Evolutionary conservation across 2,113 vertebrate genomes (phyloP), one percentile per base, ranked within the genome.

Genomic region (Trichechus manatus): DNA sequence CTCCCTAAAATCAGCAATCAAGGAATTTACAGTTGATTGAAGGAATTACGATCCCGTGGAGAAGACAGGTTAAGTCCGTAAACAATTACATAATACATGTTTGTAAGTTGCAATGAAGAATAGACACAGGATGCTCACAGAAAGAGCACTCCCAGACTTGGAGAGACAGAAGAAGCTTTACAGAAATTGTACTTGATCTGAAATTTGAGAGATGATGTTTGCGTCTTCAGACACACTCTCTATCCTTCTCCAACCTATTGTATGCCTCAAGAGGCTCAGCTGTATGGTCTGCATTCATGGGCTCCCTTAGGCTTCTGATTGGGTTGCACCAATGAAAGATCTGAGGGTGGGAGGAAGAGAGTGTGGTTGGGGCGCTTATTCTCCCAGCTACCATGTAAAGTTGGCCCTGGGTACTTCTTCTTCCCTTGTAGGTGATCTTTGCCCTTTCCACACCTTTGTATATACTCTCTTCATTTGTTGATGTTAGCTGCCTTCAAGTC

Each of bases 301-400:
- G 5, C 1, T 15, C 8, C 27, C 6, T 4, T 0, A 3, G 61
- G 17, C 6, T 36, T 87, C 68, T 59, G 36, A 29, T 31, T 27
- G 31, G 17, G 0, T 2, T n/a, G 23, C 8, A 10, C 19, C 23
- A 77, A 9, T 3, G 11, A 61, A 33, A 77, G 56, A 11, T 6
- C 0, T 72, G 42, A 9, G 22, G 1, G 14, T 15, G 1, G 25
- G 20, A 82, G 56, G 5, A 75, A 14, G 29, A 36, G 29, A 50
- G 56, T 23, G 50, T 10, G 14, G 23, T 29, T 29, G 36, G 25
- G 63, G 5, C 36, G 0, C 31, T 11, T 1, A 8, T 1, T 19
- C 6, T 39, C 2, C 5, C n/a, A 22, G 1, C 31, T 15, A 15
- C 42, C 33, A 14, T 1, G 2, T 9, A 63, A 19, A 9, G 3